These are phyloP conservation scores for Cliona cf. orientalis DNA, from an alignment of 37 sponge, comb jelly and placozoan genomes.

Conservation along the genomic window DNA sequence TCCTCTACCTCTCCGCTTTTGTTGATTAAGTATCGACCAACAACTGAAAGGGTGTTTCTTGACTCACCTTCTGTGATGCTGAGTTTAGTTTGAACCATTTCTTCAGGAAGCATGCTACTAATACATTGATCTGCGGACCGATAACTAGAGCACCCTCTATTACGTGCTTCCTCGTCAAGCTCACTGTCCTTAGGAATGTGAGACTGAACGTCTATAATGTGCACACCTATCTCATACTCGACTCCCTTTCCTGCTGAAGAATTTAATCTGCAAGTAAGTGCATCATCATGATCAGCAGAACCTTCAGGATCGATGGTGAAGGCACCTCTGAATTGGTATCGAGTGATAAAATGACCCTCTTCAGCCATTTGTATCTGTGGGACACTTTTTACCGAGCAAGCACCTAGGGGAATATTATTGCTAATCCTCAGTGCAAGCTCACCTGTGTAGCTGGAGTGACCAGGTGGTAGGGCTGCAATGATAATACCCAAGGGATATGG, in stretches of 20 bases:
- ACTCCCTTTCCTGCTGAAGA: background rate
- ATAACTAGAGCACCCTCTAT: conserved; percentile 42
- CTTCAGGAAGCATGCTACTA: conserved; percentile 29
- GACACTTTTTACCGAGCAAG: background rate
- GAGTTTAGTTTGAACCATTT: background rate
- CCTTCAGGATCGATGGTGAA: conserved; percentile 40
- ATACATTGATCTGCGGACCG: conserved; percentile 4
- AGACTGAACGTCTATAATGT: conserved; percentile 37
- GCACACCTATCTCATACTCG: conserved; percentile 37
- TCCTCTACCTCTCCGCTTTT: background rate
- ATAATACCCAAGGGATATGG: conserved; percentile 34
- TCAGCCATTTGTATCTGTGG: background rate
- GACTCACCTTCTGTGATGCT: conserved; percentile 12
- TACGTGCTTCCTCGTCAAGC: conserved; percentile 3
- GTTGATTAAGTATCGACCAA: background rate
- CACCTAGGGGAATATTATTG: background rate
- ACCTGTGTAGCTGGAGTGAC: background rate
- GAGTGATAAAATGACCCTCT: too few relatives aligned
- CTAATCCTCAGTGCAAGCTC: background rate
- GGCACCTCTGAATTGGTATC: background rate
- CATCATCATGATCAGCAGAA: conserved; percentile 26
- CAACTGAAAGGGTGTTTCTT: conserved; percentile 4
- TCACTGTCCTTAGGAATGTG: conserved; percentile 1
- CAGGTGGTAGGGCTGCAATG: conserved; percentile 28
- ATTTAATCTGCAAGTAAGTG: background rate